Evolutionary conservation across 2,797 vertebrate genomes (phyloP).

Genomic region (Takifugu ocellatus): DNA sequence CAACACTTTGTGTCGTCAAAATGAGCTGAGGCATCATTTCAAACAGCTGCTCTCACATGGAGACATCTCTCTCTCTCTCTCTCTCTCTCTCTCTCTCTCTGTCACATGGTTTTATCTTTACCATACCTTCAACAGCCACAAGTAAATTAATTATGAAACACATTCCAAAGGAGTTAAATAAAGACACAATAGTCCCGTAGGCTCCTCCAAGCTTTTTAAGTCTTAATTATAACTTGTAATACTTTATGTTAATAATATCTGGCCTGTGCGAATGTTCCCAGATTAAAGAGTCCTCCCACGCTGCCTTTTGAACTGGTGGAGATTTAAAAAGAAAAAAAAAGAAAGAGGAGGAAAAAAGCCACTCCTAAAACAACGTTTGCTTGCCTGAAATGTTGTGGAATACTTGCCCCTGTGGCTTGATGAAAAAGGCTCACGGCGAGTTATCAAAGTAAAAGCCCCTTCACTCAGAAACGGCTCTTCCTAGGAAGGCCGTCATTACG

Average conservation of each 20-base stretch:
- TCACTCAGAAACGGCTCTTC: constrained; percentile 27
- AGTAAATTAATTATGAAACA: constrained; percentile 36
- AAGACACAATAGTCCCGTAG: constrained; percentile 18
- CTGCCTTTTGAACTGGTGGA: constrained; percentile 56
- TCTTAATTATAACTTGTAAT: constrained; percentile 59
- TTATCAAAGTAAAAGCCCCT: constrained; percentile 56
- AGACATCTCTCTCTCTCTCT: too few species aligned
- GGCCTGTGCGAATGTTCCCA: constrained; percentile 40
- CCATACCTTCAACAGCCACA: constrained; percentile 21
- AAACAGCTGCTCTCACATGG: too few species aligned
- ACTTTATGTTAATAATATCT: constrained; percentile 58
- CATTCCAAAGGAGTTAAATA: constrained; percentile 34
- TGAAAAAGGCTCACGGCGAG: constrained; percentile 52
- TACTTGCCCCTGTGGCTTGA: constrained; percentile 54
- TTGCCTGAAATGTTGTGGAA: constrained; percentile 33
- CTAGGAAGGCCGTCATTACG: constrained; percentile 27
- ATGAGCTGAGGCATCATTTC: too few species aligned
- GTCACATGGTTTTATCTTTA: constrained; percentile 20
- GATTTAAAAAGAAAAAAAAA: constrained; percentile 18
- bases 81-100: too few species aligned
- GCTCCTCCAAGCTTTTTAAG: constrained; percentile 30
- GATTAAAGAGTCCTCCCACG: constrained; percentile 60
- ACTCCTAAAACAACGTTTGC: constrained; percentile 32
- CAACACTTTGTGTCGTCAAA: too few species aligned
- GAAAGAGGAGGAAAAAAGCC: constrained; percentile 23